phyloP scores from a whole-genome alignment of 2,113 vertebrate genomes.

The Baryphthengus martii region DNA sequence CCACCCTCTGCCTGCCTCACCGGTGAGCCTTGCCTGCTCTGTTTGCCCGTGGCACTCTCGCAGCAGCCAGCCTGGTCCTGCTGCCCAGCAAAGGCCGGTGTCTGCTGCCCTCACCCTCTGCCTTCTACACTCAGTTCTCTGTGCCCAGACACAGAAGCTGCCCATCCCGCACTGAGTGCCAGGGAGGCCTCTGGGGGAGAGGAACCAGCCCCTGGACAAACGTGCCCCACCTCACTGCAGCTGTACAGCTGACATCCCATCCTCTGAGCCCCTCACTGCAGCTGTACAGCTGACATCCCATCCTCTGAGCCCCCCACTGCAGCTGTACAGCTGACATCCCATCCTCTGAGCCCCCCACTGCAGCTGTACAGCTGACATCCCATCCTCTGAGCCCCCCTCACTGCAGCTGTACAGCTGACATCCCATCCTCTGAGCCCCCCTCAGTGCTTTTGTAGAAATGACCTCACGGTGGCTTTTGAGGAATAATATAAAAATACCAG shows the following conservation, averaged over 20 bases:
- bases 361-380: not conserved
- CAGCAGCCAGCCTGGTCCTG: not conserved
- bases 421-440: too few species aligned
- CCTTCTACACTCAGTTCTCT: not conserved
- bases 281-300: not conserved
- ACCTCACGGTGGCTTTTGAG: not conserved
- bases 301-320: too few species aligned
- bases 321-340: not conserved
- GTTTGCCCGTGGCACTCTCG: not conserved
- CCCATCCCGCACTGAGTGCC: not conserved
- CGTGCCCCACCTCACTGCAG: not conserved
- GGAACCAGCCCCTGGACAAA: rapidly evolving
- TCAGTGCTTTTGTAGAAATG: conserved; percentile 23
- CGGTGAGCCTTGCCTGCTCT: not conserved
- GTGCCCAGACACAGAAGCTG: not conserved
- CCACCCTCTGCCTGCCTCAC: not conserved
- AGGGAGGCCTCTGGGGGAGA: not conserved
- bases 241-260: not conserved
- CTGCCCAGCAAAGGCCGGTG: not conserved
- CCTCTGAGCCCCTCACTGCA: too few species aligned
- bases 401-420: not conserved
- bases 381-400: too few species aligned
- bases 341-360: too few species aligned
- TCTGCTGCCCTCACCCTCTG: not conserved
- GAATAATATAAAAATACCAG: not conserved